These are phyloP conservation scores for Intellagama lesueurii DNA, from an alignment of 2,797 vertebrate genomes.

Conservation along the genomic window DNA sequence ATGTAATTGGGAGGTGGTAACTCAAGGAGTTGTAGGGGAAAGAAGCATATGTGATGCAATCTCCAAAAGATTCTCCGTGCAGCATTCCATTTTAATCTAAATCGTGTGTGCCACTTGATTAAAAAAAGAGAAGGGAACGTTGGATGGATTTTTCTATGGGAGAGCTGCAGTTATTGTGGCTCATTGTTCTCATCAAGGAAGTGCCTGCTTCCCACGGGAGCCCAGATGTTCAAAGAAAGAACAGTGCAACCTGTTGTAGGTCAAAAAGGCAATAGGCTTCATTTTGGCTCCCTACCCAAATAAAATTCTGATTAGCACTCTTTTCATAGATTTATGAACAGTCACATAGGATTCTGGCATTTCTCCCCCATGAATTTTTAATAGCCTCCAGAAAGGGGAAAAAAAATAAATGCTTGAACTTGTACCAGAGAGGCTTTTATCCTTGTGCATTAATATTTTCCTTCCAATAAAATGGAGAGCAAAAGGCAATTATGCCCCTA, in stretches of 20 bases:
- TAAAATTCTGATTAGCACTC: conserved; percentile 35
- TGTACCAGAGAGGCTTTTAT: conserved; percentile 36
- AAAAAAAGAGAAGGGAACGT: neutral
- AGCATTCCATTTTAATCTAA: conserved; percentile 23
- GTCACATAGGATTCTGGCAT: conserved; percentile 39
- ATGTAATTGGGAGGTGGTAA: neutral
- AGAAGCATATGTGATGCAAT: neutral
- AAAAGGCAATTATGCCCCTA: conserved; percentile 35
- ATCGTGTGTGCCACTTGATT: neutral
- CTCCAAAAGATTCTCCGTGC: neutral
- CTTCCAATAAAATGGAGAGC: conserved; percentile 32
- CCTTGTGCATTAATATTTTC: conserved; percentile 5
- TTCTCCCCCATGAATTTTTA: conserved; percentile 39
- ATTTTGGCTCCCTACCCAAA: conserved; percentile 10
- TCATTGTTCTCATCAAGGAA: conserved; percentile 41
- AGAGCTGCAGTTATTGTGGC: neutral
- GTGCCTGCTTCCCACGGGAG: neutral
- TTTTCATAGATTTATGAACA: conserved; percentile 47
- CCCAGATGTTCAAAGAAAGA: neutral
- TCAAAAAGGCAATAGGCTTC: conserved; percentile 48
- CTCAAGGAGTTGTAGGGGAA: neutral
- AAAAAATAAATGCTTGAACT: conserved; percentile 14
- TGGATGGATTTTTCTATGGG: neutral
- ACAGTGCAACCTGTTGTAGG: conserved; percentile 21
- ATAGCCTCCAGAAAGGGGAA: conserved; percentile 23